Evolutionary conservation across 2,888 invertebrate genomes (phyloP), one percentile per base, ranked within the genome.

Genomic region (Crossocerus cetratus): DNA sequence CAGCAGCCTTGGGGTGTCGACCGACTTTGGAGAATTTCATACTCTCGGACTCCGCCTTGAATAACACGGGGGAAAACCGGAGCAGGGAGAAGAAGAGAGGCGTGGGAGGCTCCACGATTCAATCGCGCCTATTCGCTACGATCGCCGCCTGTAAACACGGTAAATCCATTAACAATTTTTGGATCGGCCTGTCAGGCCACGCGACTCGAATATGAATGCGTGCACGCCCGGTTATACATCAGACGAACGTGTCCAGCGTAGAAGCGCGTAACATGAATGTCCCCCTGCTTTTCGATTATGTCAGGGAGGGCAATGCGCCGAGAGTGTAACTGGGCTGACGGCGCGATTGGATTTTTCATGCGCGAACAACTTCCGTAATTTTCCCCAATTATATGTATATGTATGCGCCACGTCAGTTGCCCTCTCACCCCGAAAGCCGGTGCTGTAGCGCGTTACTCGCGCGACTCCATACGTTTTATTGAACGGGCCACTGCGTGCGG

Each of bases 111-210:
- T 8, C n/a, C 53, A 11, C 68, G 22, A 73, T 74, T 65, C 65
- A 63, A 66, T 44, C 69, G 74, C 63, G 60, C 61, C 53, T 61
- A 65, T 72, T 72, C 61, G 42, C 71, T 70, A 74, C 74, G 70
- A 71, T 61, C 60, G 72, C 61, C 77, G 56, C 60, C 70, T 49
- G 74, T 76, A 81, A 84, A 86, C 86, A 86, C 77, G 86, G 74
- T 86, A 86, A 86, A 81, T 84, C 86, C 86, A 86, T 86, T 86
- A 86, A 86, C 86, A 86, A 86, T 86, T 86, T 86, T 80, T 69
- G 77, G 75, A 63, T 72, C 74, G 77, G 72, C 75, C 75, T 74
- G 61, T 72, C 72, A 71, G 63, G 59, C 61, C 21, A 20, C 78
- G 78, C 64, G 16, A 54, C 65, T 59, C 63, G 72, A 78, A 72